Evolutionary conservation across 2,888 invertebrate species (phyloP).

Genomic region (Drosophila paramelanica): DNA sequence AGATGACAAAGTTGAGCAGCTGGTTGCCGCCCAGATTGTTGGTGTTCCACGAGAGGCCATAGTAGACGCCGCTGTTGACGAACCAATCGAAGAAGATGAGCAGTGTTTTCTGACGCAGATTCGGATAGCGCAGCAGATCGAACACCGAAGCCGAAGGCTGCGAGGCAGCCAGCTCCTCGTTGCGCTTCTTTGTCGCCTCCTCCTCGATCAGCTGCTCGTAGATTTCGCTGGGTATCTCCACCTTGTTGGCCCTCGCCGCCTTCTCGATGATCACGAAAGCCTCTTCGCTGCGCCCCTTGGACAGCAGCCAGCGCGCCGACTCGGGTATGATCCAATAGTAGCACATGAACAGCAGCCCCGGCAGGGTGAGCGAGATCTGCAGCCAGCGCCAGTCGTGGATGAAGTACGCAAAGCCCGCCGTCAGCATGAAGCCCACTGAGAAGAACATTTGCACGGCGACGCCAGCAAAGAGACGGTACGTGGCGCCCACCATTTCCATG

Average conservation of each 20-base stretch:
- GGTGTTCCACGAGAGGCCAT: constrained; percentile 91
- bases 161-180: constrained; percentile 70
- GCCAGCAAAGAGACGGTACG: constrained; percentile 89
- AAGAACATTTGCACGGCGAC: constrained; percentile 91
- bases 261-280: constrained; percentile 88
- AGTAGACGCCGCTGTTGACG: constrained; percentile 91
- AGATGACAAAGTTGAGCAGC: constrained; percentile 90
- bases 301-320: constrained; percentile 90
- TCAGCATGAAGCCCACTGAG: constrained; percentile 89
- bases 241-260: constrained; percentile 89
- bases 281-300: constrained; percentile 88
- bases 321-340: constrained; percentile 92
- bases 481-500: constrained; percentile 90
- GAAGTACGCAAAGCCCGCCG: constrained; percentile 89
- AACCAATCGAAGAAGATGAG: constrained; percentile 92
- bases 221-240: constrained; percentile 86
- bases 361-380: constrained; percentile 89
- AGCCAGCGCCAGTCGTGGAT: constrained; percentile 89
- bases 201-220: constrained; percentile 86
- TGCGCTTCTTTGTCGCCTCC: constrained; percentile 80
- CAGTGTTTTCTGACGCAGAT: constrained; percentile 88
- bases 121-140: constrained; percentile 88
- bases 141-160: constrained; percentile 86
- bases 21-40: constrained; percentile 91
- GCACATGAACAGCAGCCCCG: constrained; percentile 88